Evolutionary conservation across 64 coral and sea anemone genomes (phyloP), one percentile per base, ranked within the genome.

Genomic region (Acropora tenuis): DNA sequence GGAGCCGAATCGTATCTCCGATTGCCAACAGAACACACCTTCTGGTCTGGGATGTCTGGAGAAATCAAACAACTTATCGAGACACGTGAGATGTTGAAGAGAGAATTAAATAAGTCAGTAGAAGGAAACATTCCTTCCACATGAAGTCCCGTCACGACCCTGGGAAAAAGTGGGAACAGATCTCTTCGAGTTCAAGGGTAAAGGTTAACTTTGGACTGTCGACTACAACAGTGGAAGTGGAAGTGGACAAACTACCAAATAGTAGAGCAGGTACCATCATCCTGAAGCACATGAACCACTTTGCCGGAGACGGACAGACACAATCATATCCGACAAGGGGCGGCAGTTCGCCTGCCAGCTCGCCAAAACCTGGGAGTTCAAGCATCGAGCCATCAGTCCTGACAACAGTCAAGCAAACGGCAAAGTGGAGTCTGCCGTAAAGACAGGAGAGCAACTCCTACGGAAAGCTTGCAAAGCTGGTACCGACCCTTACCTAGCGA

Each of bases 151-250:
- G 10, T 43, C 6, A 5, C 73, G 73, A 13, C 90, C 82, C 0
- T 92, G 81, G 81, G 90, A 92, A 13, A 92, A 40, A 30, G 15
- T 86, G 15, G 82, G 60, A 6, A 13, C 41, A 77, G 81, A 92
- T 19, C 1, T 86, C n/a, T 86, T 41, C 10, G 40, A 48, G 17
- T 13, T 92, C 3, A 40, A 78, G 9, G 16, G 2, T 15, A 92
- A 77, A 42, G 53, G 76, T 3, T 92, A 86, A 17, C 20, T 92
- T 0, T 10, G 50, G 40, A 77, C 57, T 0, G 69, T 76, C 0
- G 90, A 92, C 49, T 92, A 92, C 44, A 43, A 20, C 41, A n/a
- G n/a, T n/a, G n/a, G n/a, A n/a, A n/a, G n/a, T 90, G 88, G 88
- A 92, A 48, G 30, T 78, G 4, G 82, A 92, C 49, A 16, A 63